Conservation (phyloP, 2,113 vertebrate species). For the Pterophyllum scalare region DNA sequence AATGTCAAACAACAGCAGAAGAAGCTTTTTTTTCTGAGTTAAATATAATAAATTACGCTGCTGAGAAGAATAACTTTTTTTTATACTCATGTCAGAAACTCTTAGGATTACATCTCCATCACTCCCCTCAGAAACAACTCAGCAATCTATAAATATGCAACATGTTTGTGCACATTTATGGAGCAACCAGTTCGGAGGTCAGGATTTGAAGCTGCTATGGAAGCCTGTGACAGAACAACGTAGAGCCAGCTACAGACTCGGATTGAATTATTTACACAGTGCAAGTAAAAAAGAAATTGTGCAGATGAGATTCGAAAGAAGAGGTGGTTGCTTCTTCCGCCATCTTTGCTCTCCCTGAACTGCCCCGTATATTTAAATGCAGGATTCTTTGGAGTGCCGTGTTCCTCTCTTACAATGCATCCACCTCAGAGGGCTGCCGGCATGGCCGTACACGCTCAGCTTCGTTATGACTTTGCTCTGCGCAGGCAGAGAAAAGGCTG, state of each 20-base stretch:
- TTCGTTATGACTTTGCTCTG: neutral
- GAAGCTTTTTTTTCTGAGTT: no score
- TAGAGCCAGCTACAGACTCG: neutral
- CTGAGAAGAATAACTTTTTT: fast-evolving
- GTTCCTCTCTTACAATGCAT: neutral
- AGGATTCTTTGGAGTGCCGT: neutral
- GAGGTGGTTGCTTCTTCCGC: neutral
- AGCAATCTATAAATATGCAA: neutral
- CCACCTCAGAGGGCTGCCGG: neutral
- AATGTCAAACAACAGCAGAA: no score
- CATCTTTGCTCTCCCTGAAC: neutral
- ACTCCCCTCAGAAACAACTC: neutral
- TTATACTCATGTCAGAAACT: no score
- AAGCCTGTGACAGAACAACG: neutral
- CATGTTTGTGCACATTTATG: neutral
- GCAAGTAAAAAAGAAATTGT: neutral
- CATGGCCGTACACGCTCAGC: neutral
- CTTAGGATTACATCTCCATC: neutral
- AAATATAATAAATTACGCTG: neutral
- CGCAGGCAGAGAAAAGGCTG: neutral
- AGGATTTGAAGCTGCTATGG: neutral
- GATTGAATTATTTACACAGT: neutral
- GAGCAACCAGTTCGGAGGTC: fast-evolving
- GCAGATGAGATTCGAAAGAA: neutral
- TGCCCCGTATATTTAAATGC: neutral